These are phyloP conservation scores for Tapirus indicus DNA, from an alignment of 2,797 vertebrate genomes.

Conservation along the genomic window DNA sequence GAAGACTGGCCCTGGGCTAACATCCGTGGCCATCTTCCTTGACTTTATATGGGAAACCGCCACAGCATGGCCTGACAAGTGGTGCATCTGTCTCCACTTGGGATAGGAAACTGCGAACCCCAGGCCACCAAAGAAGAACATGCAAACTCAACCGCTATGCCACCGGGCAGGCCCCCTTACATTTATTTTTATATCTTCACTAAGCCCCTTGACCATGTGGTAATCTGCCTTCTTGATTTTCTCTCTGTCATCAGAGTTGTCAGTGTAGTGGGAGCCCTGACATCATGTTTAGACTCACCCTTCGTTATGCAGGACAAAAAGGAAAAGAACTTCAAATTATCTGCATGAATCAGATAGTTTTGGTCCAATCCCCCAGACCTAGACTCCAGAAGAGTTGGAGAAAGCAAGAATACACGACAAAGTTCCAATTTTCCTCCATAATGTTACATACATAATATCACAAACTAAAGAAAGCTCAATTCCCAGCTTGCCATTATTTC, in stretches of 20 bases:
- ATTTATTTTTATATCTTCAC: neutral
- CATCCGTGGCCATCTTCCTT: no score
- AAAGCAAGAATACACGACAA: neutral
- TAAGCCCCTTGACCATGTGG: neutral
- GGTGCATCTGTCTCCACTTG: no score
- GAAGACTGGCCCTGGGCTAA: no score
- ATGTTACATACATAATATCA: neutral
- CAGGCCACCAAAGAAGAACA: no score
- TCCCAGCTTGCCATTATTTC: neutral
- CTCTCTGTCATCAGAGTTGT: neutral
- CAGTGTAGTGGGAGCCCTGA: accelerated
- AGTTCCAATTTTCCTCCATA: neutral
- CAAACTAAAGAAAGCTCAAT: constrained; percentile 3
- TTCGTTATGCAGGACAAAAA: neutral
- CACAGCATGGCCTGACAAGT: no score
- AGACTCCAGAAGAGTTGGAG: neutral
- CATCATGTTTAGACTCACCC: neutral
- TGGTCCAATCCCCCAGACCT: neutral
- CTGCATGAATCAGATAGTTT: neutral
- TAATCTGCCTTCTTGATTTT: neutral
- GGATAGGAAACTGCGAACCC: no score
- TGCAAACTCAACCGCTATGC: no score
- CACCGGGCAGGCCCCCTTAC: no score
- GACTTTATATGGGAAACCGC: no score
- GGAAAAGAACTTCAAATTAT: neutral